Conservation (phyloP, 2,113 vertebrate species). For the Scartelaos histophorus region DNA sequence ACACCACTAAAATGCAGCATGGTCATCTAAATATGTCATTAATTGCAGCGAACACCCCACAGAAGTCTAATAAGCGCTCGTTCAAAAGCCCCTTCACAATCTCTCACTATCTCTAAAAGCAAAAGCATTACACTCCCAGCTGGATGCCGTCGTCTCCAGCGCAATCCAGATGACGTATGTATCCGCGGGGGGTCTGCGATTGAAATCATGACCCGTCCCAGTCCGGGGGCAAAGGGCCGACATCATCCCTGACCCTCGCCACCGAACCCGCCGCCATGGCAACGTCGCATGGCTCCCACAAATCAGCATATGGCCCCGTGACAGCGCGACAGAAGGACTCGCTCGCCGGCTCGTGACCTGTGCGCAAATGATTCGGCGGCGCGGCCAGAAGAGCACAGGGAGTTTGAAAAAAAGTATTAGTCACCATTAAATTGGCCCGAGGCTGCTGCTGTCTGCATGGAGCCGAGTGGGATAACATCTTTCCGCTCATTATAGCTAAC, state of each 20-base stretch:
- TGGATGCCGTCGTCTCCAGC: no score
- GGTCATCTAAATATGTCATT: no score
- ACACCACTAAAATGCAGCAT: no score
- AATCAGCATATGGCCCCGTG: constrained; percentile 17
- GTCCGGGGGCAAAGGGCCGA: constrained; percentile 9
- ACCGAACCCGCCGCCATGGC: background rate
- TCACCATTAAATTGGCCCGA: constrained; percentile 24
- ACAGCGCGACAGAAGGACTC: constrained; percentile 12
- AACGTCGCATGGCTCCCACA: background rate
- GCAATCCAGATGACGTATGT: background rate
- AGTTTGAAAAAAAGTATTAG: constrained; percentile 25
- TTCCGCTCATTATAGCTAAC: constrained; percentile 27
- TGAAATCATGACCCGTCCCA: background rate
- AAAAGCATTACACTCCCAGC: no score
- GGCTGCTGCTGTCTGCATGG: constrained; percentile 12
- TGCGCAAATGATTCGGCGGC: constrained; percentile 16
- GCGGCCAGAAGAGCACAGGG: constrained; percentile 18
- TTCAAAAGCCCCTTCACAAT: no score
- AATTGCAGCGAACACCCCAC: no score
- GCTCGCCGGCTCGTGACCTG: background rate
- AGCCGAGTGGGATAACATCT: constrained; percentile 29
- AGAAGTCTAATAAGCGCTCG: no score
- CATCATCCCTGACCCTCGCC: background rate
- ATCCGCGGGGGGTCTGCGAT: background rate
- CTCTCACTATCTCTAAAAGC: no score